These are phyloP conservation scores for Tipula lateralis DNA, from an alignment of 2,888 invertebrate species.

Conservation along the genomic window DNA sequence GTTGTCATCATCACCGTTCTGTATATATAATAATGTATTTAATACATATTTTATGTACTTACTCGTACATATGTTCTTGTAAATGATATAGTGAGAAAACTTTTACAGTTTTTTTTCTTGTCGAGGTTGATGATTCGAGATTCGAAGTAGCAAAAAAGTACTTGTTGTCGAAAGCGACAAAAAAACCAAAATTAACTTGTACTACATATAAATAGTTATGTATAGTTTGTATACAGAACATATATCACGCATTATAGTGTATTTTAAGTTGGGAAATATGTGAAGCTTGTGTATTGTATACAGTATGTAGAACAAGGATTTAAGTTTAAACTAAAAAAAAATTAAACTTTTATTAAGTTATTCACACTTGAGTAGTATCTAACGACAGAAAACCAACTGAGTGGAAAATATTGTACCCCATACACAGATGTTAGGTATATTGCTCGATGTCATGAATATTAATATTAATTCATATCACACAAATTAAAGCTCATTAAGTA, in stretches of 20 bases:
- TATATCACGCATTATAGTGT: too few relatives aligned
- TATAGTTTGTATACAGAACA: too few relatives aligned
- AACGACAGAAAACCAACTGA: neutral
- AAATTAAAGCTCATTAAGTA: neutral
- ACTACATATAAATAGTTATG: too few relatives aligned
- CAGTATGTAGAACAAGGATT: too few relatives aligned
- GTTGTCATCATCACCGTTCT: neutral
- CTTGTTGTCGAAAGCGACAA: neutral
- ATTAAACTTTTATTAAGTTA: neutral
- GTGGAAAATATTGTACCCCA: neutral
- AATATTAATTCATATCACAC: neutral
- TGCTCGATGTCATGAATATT: too few relatives aligned
- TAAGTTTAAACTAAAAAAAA: too few relatives aligned
- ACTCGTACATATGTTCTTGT: neutral
- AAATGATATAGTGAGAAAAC: neutral
- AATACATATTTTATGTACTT: neutral
- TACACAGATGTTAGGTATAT: neutral
- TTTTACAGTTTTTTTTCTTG: neutral
- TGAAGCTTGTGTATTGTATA: too few relatives aligned
- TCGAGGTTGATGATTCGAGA: neutral
- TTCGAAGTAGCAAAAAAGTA: neutral
- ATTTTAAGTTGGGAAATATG: too few relatives aligned
- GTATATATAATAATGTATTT: neutral
- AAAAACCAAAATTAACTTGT: neutral
- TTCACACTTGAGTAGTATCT: neutral